Evolutionary conservation across 1,140 invertebrate genomes (phyloP).

Genomic region (Lepidurus packardi): DNA sequence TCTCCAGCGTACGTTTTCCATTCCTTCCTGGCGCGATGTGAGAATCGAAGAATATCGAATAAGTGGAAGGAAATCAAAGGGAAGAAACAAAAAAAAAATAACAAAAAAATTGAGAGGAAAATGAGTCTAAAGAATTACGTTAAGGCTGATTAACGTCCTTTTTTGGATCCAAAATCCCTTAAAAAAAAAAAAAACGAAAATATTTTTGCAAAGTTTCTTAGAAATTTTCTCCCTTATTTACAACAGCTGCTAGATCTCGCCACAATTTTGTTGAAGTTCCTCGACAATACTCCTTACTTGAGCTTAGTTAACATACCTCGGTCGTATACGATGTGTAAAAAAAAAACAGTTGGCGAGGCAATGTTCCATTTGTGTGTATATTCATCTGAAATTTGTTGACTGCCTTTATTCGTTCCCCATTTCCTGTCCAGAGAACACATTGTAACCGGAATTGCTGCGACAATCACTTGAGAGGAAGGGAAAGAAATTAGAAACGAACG

Average conservation of each 20-base stretch:
- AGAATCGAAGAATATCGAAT: too few relatives aligned
- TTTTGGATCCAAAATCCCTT: not conserved
- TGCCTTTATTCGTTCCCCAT: not conserved
- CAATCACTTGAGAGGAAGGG: not conserved
- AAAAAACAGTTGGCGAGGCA: not conserved
- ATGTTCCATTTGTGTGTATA: not conserved
- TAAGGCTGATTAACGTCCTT: not conserved
- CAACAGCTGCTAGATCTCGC: not conserved
- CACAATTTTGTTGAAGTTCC: conserved; percentile 10
- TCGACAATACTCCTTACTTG: conserved; percentile 9
- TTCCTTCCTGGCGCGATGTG: too few relatives aligned
- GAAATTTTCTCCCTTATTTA: not conserved
- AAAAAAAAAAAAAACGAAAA: not conserved
- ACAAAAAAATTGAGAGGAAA: too few relatives aligned
- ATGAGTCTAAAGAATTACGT: too few relatives aligned
- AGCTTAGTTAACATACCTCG: conserved; percentile 18
- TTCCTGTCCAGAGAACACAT: not conserved
- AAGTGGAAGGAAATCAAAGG: too few relatives aligned
- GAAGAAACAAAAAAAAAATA: too few relatives aligned
- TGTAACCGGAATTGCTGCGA: not conserved
- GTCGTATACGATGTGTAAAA: conserved; percentile 3
- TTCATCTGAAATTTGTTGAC: not conserved
- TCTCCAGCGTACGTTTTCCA: too few relatives aligned
- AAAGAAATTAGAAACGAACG: not conserved
- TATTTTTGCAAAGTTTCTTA: not conserved